Evolutionary conservation across 2,888 invertebrate species (phyloP).

Genomic region (Cyrtodaria siliqua): DNA sequence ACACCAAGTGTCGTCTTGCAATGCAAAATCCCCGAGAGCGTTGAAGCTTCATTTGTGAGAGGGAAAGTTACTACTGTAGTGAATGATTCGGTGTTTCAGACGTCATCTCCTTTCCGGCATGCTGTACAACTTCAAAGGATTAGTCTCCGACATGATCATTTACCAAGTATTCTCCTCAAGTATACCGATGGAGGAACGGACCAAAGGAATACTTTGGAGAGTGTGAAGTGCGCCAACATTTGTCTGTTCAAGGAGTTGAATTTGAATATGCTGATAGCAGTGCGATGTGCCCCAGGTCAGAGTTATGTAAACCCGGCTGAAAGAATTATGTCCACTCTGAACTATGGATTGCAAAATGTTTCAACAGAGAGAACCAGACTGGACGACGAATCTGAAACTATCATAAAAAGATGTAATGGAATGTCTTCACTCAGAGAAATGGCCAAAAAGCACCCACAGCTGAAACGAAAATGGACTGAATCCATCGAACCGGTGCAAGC

Average conservation of each 20-base stretch:
- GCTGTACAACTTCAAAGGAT: slow-evolving; percentile 13
- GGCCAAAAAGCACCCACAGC: background rate
- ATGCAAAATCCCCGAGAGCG: slow-evolving; percentile 25
- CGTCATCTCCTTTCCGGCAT: slow-evolving; percentile 43
- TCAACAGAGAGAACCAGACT: slow-evolving; percentile 15
- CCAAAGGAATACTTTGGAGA: slow-evolving; percentile 28
- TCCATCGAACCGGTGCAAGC: slow-evolving; percentile 14
- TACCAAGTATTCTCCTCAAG: background rate
- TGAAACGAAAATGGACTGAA: slow-evolving; percentile 12
- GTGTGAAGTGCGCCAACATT: slow-evolving; percentile 10
- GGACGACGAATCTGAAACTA: slow-evolving; percentile 11
- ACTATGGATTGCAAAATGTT: background rate
- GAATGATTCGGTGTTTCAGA: slow-evolving; percentile 50
- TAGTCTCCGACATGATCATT: background rate
- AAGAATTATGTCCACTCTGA: background rate
- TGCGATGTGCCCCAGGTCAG: background rate
- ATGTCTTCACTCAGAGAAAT: slow-evolving; percentile 10
- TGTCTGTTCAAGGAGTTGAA: slow-evolving; percentile 2
- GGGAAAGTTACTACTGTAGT: slow-evolving; percentile 34
- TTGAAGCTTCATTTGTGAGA: slow-evolving; percentile 43
- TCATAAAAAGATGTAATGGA: slow-evolving; percentile 10
- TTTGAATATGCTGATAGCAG: background rate
- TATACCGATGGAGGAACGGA: background rate
- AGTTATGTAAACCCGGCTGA: slow-evolving; percentile 1
- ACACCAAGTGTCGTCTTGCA: slow-evolving; percentile 53